Evolutionary conservation across 2,113 vertebrate species (phyloP).

Genomic region (Dolichotis patagonum): DNA sequence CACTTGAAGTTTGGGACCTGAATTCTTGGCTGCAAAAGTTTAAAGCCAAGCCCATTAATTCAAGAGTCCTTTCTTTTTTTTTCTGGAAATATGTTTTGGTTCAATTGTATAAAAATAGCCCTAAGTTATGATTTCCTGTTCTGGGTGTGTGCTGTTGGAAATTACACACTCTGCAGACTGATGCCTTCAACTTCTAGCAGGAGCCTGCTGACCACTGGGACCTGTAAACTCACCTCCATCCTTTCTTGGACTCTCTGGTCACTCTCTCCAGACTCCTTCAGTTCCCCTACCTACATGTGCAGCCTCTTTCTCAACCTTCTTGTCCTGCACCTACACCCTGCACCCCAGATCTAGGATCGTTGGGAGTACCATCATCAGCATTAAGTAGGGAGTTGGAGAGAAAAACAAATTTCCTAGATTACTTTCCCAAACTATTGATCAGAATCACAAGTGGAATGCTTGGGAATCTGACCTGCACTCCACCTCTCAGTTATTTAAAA

Average conservation of each 20-base stretch:
- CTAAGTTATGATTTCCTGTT: not conserved
- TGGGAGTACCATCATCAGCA: not conserved
- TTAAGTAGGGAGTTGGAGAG: not conserved
- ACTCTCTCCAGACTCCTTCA: not conserved
- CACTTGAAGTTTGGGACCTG: slow-evolving; percentile 25
- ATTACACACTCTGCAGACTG: not conserved
- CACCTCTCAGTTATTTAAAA: not conserved
- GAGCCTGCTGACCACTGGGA: not conserved
- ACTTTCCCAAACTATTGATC: not conserved
- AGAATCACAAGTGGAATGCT: not conserved
- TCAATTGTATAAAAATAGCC: slow-evolving; percentile 32
- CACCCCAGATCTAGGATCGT: not conserved
- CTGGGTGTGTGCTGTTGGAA: not conserved
- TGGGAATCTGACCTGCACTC: not conserved
- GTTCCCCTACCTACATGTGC: not conserved
- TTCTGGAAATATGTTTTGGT: slow-evolving; percentile 44
- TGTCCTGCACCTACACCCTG: not conserved
- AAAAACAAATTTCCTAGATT: not conserved
- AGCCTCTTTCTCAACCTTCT: not conserved
- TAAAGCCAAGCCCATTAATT: slow-evolving; percentile 55
- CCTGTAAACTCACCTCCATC: not conserved
- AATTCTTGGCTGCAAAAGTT: not conserved
- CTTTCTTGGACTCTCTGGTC: not conserved
- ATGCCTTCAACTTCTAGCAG: not conserved
- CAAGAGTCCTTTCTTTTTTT: not conserved